Base-by-base conservation (phyloP, 2,888 invertebrate species). In the Glyphotaelius pellucidus region DNA sequence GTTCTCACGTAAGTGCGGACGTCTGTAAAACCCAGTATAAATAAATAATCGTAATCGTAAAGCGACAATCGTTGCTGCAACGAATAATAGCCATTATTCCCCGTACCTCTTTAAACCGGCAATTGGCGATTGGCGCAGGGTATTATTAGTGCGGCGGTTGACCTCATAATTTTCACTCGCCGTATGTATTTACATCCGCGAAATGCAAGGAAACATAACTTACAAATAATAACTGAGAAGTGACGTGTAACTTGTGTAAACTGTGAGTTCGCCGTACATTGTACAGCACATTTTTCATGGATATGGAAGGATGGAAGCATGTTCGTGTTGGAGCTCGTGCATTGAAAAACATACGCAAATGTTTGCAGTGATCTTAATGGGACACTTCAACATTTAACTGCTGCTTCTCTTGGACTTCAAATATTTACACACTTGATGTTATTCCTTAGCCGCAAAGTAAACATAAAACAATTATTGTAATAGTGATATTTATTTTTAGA, bases 131-230 rank as follows among this genome's bases (percentile, higher is more conserved):
- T n/a, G 67, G 67, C n/a, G 67, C 67, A 67, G 67, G n/a, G 67
- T 67, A 67, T 67, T 67, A 67, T 67, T 42, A 38, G 86, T 42
- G 86, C 25, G 86, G 86, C 42, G 42, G 42, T 42, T 86, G 86
- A 86, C 38, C 86, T 86, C 86, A 38, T 86, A 86, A 38, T 42
- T 14, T 42, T 86, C 38, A 14, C 25, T 15, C 30, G 15, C 30
- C 25, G 42, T 42, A 32, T 86, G 25, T 86, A 42, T 42, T 42
- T 86, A 86, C 38, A 86, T 86, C 30, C 42, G 86, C 86, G n/a
- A 42, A 86, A 47, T 42, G 86, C 86, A 86, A 86, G 86, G 86
- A 86, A 86, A 86, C 86, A 86, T 86, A 47, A 47, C 35, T 86
- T 86, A 42, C 42, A 30, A 86, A 42, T 86, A 38, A 86, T 38